Percentiles rank a stretch among this genome's conserved stretches.
phyloP scores from a whole-genome alignment of 2,113 vertebrate genomes.

The Axis porcinus region DNA sequence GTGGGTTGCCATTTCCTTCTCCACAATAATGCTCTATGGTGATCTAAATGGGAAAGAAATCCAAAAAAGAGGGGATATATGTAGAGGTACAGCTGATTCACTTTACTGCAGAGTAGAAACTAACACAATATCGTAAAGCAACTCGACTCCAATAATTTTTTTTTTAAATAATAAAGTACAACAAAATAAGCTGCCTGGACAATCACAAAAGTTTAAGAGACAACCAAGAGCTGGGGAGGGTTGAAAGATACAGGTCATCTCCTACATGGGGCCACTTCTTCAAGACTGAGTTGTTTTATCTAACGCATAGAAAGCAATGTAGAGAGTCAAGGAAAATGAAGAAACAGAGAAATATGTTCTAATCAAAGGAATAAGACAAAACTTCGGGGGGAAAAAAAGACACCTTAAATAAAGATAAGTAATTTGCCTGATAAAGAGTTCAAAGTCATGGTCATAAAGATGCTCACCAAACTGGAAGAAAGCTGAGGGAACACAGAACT shows the following conservation, averaged over 20 bases:
- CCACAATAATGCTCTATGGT: neutral
- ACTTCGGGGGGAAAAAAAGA: neutral
- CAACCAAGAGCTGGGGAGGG: neutral
- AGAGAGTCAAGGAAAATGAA: neutral
- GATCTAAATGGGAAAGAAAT: neutral
- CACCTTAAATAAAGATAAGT: neutral
- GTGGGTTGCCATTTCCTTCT: neutral
- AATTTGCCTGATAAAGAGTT: neutral
- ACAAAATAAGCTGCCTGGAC: neutral
- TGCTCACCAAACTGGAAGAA: neutral
- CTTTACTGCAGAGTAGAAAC: neutral
- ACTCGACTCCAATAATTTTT: neutral
- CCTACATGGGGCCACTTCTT: neutral
- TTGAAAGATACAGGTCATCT: neutral
- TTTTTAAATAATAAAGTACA: neutral
- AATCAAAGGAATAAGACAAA: neutral
- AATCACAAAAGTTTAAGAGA: neutral
- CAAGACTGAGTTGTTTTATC: neutral
- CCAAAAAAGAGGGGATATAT: neutral
- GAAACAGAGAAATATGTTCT: neutral
- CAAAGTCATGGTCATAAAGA: neutral
- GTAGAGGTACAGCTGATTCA: neutral
- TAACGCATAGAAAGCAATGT: neutral
- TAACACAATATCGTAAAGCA: neutral
- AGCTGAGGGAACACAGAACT: neutral